phyloP scores from a whole-genome alignment of 2,888 invertebrate genomes.

The Agrilus mali region DNA sequence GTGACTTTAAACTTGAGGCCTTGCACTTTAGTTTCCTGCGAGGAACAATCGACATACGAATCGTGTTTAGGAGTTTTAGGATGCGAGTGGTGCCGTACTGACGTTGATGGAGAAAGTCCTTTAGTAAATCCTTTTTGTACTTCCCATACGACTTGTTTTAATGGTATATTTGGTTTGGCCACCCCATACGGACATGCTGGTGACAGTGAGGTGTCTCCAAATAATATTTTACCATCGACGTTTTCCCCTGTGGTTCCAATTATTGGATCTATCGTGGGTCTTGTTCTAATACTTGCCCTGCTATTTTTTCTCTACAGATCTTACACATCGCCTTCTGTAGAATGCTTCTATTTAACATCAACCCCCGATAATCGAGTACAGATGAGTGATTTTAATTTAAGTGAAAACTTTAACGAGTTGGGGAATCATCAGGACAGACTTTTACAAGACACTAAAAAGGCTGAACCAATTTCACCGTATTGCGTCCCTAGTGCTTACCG shows the following conservation, averaged over 20 bases:
- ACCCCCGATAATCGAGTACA: constrained; percentile 47
- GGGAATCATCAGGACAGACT: constrained; percentile 54
- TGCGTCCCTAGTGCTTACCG: constrained; percentile 72
- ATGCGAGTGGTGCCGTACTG: constrained; percentile 85
- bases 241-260: constrained; percentile 77
- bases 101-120: constrained; percentile 57
- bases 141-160: constrained; percentile 69
- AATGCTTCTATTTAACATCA: constrained; percentile 40
- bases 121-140: constrained; percentile 67
- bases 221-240: constrained; percentile 34
- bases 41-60: constrained; percentile 46
- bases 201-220: constrained; percentile 31
- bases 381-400: constrained; percentile 60
- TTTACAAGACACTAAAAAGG: constrained; percentile 39
- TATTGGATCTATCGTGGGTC: constrained; percentile 71
- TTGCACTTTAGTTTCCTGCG: constrained; percentile 58
- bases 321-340: constrained; percentile 37
- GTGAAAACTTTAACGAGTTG: constrained; percentile 50
- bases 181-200: constrained; percentile 72
- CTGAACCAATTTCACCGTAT: constrained; percentile 72
- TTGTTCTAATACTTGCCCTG: constrained; percentile 67
- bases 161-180: constrained; percentile 69
- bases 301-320: constrained; percentile 77
- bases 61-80: constrained; percentile 62
- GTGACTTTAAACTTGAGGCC: constrained; percentile 33